Conservation (phyloP, 2,797 vertebrate species). For the Platalea minor region DNA sequence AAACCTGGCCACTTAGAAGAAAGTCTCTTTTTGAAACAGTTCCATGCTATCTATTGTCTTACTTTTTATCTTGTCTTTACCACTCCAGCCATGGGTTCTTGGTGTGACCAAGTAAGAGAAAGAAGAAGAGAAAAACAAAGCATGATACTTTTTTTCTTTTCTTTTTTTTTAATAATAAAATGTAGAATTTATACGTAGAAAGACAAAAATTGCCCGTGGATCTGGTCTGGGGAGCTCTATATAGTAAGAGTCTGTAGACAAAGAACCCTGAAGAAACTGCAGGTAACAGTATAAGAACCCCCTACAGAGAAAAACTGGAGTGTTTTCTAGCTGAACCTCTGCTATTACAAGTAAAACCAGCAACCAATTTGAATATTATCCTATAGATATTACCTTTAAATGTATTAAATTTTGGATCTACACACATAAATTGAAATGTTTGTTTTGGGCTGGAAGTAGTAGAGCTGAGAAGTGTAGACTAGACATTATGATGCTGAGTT, state of each 20-base stretch:
- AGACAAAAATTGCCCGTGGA: not conserved
- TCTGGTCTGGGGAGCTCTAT: not conserved
- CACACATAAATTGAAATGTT: not conserved
- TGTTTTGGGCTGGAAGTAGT: not conserved
- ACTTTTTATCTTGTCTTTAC: slow-evolving; percentile 78
- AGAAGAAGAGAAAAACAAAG: not conserved
- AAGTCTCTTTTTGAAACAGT: slow-evolving; percentile 78
- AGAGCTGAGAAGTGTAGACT: not conserved
- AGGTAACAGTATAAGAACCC: not conserved
- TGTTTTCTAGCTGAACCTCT: slow-evolving; percentile 83
- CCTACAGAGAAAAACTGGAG: slow-evolving; percentile 79
- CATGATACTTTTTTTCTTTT: too few species aligned
- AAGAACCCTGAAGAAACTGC: not conserved
- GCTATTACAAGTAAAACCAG: not conserved
- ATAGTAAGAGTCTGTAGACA: not conserved
- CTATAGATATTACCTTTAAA: not conserved
- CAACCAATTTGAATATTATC: not conserved
- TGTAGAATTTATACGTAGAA: not conserved
- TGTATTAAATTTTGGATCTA: not conserved
- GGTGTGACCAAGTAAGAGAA: not conserved
- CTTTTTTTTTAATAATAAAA: not conserved
- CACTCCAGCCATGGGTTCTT: slow-evolving; percentile 74
- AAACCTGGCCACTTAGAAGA: slow-evolving; percentile 72
- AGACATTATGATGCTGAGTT: not conserved
- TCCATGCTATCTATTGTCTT: slow-evolving; percentile 76